Percentiles rank a stretch among this genome's conserved stretches.
phyloP scores from a whole-genome alignment of 2,888 invertebrate genomes.

The Synergus japonicus region DNA sequence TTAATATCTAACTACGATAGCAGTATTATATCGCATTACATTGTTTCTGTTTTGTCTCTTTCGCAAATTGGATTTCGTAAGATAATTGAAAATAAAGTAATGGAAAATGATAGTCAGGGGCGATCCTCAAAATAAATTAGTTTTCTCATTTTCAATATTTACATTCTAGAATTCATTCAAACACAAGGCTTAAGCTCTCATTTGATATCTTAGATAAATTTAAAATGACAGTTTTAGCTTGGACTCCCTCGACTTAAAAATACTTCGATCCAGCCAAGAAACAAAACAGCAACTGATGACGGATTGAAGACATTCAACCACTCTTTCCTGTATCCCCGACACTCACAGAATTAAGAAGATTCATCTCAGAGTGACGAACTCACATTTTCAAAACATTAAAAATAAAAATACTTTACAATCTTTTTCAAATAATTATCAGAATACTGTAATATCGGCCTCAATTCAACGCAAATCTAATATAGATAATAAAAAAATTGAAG shows the following conservation, averaged over 20 bases:
- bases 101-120: neutral
- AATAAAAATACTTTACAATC: slow-evolving; percentile 1
- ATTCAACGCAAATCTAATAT: slow-evolving; percentile 38
- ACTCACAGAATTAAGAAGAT: slow-evolving; percentile 16
- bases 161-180: slow-evolving; percentile 1
- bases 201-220: neutral
- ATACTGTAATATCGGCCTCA: slow-evolving; percentile 30
- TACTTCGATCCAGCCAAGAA: neutral
- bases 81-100: neutral
- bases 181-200: neutral
- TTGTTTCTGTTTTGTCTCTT: slow-evolving; percentile 24
- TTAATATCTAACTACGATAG: neutral
- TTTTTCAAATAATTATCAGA: slow-evolving; percentile 31
- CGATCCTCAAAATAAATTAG: slow-evolving; percentile 33
- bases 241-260: neutral
- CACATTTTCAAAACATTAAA: neutral
- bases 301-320: neutral
- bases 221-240: slow-evolving; percentile 9
- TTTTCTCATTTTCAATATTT: slow-evolving; percentile 9
- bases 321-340: slow-evolving; percentile 37
- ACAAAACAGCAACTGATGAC: slow-evolving; percentile 23
- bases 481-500: slow-evolving; percentile 41
- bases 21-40: slow-evolving; percentile 17
- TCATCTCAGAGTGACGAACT: slow-evolving; percentile 33
- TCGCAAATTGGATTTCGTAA: neutral